phyloP scores from a whole-genome alignment of 2,888 invertebrate species.

The Rhingia rostrata region DNA sequence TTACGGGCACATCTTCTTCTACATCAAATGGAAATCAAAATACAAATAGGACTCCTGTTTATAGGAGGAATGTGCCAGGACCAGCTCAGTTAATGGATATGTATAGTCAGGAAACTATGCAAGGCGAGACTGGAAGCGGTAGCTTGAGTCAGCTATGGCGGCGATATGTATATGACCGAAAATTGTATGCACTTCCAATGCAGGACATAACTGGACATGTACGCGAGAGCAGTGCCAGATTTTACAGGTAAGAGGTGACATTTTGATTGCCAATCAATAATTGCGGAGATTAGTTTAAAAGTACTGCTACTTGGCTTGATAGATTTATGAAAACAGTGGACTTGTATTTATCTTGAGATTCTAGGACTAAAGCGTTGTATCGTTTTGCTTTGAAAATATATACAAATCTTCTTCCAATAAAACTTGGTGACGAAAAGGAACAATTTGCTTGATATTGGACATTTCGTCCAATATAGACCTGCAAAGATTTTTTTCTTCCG shows the following conservation, averaged over 20 bases:
- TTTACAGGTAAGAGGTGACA: constrained; percentile 86
- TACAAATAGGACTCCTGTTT: constrained; percentile 9
- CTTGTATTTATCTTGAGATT: too few species aligned
- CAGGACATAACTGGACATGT: constrained; percentile 88
- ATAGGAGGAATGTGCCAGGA: constrained; percentile 44
- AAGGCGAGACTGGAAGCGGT: constrained; percentile 73
- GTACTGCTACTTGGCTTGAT: too few species aligned
- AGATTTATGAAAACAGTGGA: too few species aligned
- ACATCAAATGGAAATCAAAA: constrained; percentile 45
- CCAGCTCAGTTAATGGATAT: constrained; percentile 78
- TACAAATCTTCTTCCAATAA: too few species aligned
- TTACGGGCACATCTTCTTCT: constrained; percentile 62
- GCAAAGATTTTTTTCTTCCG: too few species aligned
- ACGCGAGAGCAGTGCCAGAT: constrained; percentile 89
- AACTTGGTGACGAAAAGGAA: too few species aligned
- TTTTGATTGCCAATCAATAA: background rate
- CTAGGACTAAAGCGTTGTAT: too few species aligned
- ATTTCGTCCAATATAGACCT: too few species aligned
- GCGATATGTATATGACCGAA: constrained; percentile 89
- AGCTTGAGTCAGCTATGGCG: constrained; percentile 83
- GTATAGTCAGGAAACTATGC: constrained; percentile 78
- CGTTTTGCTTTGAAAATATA: too few species aligned
- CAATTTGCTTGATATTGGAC: too few species aligned
- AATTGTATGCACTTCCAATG: constrained; percentile 89
- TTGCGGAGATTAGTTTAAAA: too few species aligned